phyloP scores from a whole-genome alignment of 2,888 invertebrate species.

The Epirrhoe tristata region DNA sequence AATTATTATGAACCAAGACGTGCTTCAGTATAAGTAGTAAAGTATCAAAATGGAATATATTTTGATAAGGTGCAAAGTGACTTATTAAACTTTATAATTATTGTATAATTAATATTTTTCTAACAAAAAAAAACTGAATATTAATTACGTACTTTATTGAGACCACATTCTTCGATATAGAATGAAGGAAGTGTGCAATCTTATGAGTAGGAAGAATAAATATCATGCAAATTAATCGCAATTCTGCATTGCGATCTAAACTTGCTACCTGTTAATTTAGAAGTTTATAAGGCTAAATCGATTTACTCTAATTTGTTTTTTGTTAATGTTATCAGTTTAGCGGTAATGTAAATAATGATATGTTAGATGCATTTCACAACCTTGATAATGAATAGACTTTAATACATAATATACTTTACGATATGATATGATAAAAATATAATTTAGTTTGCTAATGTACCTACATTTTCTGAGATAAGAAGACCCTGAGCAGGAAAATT shows the following conservation, averaged over 20 bases:
- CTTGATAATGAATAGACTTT: constrained; percentile 27
- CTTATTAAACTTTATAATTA: neutral
- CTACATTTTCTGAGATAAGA: no score
- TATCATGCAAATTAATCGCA: constrained; percentile 40
- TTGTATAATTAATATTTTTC: constrained; percentile 6
- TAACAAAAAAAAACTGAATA: constrained; percentile 13
- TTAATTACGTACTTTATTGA: constrained; percentile 14
- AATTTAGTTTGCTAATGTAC: no score
- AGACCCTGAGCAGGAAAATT: no score
- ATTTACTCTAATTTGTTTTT: constrained; percentile 41
- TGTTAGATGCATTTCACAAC: constrained; percentile 21
- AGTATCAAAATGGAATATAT: neutral
- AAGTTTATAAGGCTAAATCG: constrained; percentile 40
- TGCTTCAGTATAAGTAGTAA: no score
- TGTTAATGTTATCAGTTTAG: constrained; percentile 28
- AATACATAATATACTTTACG: neutral
- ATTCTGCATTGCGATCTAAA: constrained; percentile 38
- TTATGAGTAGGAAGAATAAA: constrained; percentile 38
- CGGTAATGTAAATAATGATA: constrained; percentile 25
- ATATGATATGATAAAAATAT: no score
- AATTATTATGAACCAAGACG: no score
- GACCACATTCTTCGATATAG: constrained; percentile 26
- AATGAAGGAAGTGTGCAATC: constrained; percentile 47
- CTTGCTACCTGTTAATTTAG: constrained; percentile 36
- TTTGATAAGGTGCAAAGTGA: neutral